Evolutionary conservation across 2,888 invertebrate genomes (phyloP), one percentile per base, ranked within the genome.

Genomic region (Gymnoscelis rufifasciata): DNA sequence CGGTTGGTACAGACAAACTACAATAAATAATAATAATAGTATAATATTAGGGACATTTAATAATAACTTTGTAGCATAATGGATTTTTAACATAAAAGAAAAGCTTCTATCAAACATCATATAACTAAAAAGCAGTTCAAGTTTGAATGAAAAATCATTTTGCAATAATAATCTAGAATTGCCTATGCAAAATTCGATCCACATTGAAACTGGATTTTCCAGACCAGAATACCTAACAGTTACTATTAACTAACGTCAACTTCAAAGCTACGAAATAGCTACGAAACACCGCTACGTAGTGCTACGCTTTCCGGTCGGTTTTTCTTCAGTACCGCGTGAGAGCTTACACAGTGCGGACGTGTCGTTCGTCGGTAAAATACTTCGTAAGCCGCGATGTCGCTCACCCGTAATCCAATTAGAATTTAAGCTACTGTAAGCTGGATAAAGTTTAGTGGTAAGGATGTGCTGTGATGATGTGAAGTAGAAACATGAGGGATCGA

Each of bases 401-500:
- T 74, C 66, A 74, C 71, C 66, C 68, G 66, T 65, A 79, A 84
- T 83, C 79, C 71, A 75, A 83, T 86, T 82, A 46, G 39, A 35
- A 10, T 35, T 35, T 35, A 35, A 35, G 11, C 35, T 19, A 61
- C 52, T 66, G 74, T 74, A 62, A 78, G 71, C n/a, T n/a, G n/a
- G n/a, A n/a, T 19, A 5, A 5, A 19, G 19, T 19, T 19, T 19
- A 19, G 19, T 3, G 19, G 19, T 5, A 19, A 79, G 75, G 78
- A 83, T 83, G 83, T 29, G 41, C 39, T 64, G 67, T 57, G 63
- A 75, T 69, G 73, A 82, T 81, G 80, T 79, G 80, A 81, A 61
- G 79, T 55, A 77, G 81, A 75, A 87, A 79, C 81, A 87, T 87
- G 80, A 83, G 61, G 64, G 76, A 64, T 54, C 70, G 71, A 70